phyloP scores from a whole-genome alignment of 2,113 vertebrate genomes.

The Nicator chloris region DNA sequence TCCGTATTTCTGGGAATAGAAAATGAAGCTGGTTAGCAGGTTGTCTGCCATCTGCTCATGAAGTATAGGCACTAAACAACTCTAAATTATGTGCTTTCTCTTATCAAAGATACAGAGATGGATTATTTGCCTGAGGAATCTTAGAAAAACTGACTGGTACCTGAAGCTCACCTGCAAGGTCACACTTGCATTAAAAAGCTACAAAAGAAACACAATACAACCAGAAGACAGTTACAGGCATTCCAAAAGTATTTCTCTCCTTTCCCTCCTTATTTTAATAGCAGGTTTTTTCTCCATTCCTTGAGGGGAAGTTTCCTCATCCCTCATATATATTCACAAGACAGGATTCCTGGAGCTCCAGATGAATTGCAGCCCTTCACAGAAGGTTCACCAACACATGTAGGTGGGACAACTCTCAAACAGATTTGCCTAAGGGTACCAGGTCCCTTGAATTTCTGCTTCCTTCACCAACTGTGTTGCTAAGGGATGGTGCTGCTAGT shows the following conservation, averaged over 20 bases:
- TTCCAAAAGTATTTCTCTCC: not conserved
- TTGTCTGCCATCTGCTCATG: not conserved
- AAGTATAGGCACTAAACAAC: not conserved
- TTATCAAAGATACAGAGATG: not conserved
- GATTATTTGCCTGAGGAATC: not conserved
- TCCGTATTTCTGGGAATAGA: conserved; percentile 72
- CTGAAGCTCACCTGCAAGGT: not conserved
- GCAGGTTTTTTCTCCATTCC: not conserved
- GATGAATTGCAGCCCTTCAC: not conserved
- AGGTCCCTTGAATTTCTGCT: not conserved
- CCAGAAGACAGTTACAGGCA: not conserved
- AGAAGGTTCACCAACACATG: not conserved
- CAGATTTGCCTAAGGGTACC: not conserved
- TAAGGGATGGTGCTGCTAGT: not conserved
- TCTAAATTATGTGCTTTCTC: not conserved
- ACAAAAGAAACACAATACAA: not conserved
- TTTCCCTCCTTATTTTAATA: not conserved
- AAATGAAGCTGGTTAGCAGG: not conserved
- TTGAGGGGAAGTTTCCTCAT: not conserved
- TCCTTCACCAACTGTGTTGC: fast-evolving
- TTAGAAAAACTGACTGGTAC: not conserved
- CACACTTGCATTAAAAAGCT: not conserved
- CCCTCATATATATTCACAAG: not conserved
- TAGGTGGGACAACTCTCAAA: fast-evolving
- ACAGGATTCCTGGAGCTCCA: not conserved